Evolutionary conservation across 2,888 invertebrate genomes (phyloP).

Genomic region (Gisinianus flammeolus): DNA sequence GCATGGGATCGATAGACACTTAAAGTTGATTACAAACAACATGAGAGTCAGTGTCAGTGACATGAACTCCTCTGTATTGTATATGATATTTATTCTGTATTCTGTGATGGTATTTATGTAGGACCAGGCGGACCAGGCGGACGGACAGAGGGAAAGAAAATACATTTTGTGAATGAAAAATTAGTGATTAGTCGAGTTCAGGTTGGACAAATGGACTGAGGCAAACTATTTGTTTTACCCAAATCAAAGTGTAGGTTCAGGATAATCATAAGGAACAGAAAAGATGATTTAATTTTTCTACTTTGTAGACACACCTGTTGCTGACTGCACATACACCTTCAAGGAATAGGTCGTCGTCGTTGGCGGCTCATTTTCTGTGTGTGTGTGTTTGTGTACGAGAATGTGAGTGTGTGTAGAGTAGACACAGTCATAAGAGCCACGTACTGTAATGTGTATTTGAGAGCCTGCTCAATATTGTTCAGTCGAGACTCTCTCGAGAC

Average conservation of each 20-base stretch:
- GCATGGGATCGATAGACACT: no score
- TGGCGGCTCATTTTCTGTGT: not conserved
- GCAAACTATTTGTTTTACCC: not conserved
- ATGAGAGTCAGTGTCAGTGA: no score
- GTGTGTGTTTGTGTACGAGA: not conserved
- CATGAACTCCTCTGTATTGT: no score
- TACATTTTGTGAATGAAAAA: no score
- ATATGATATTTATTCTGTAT: no score
- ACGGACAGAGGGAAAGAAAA: no score
- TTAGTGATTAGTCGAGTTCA: no score
- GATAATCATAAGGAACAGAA: conserved; percentile 9
- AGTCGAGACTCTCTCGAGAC: not conserved
- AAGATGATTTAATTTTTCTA: conserved; percentile 27
- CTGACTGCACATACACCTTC: not conserved
- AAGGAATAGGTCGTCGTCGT: conserved; percentile 34
- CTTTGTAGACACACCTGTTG: conserved; percentile 23
- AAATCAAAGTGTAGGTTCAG: not conserved
- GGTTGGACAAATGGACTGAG: conserved; percentile 3
- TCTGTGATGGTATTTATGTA: no score
- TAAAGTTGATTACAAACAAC: no score
- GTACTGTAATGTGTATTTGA: not conserved
- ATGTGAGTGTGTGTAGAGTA: no score
- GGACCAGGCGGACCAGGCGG: no score
- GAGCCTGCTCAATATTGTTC: conserved; percentile 6
- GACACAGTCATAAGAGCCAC: not conserved